Percentiles rank a stretch among this genome's conserved stretches.
Evolutionary conservation across 2,888 invertebrate genomes (phyloP).

Genomic region (Lepidocyrtoides sp.): DNA sequence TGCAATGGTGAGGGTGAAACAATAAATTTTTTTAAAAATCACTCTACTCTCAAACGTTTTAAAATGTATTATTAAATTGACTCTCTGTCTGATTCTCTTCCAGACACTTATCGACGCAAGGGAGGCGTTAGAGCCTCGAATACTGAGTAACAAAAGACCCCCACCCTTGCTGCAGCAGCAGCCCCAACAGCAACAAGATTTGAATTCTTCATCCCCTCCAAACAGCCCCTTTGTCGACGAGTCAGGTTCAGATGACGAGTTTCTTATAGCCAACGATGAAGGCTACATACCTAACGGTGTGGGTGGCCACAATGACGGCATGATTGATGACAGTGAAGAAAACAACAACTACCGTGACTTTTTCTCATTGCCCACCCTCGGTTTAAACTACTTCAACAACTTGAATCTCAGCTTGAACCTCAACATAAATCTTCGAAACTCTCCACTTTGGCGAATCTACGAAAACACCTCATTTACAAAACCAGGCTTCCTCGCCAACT

Average conservation of each 20-base stretch:
- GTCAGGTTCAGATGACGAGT: conserved; percentile 68
- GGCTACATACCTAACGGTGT: neutral
- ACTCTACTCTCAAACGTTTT: neutral
- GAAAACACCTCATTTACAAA: conserved; percentile 78
- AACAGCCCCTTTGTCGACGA: neutral
- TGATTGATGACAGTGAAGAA: conserved; percentile 57
- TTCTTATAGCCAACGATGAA: conserved; percentile 61
- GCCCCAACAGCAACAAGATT: conserved; percentile 17
- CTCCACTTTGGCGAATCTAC: conserved; percentile 83
- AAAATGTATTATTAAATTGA: neutral
- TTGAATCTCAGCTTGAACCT: conserved; percentile 83
- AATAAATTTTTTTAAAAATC: neutral
- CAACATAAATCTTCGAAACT: conserved; percentile 82
- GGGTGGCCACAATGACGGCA: neutral
- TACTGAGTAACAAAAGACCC: neutral
- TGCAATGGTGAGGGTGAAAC: conserved; percentile 29
- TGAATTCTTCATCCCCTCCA: neutral
- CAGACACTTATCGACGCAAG: conserved; percentile 67
- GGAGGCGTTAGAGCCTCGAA: conserved; percentile 51
- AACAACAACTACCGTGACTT: conserved; percentile 77
- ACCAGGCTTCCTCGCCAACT: conserved; percentile 60
- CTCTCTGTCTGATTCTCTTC: neutral
- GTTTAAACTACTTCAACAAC: conserved; percentile 83
- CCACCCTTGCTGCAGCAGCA: neutral
- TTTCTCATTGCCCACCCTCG: conserved; percentile 81